Conservation (phyloP, 2,888 invertebrate genomes). For the Scrobipalpa atriplicella region DNA sequence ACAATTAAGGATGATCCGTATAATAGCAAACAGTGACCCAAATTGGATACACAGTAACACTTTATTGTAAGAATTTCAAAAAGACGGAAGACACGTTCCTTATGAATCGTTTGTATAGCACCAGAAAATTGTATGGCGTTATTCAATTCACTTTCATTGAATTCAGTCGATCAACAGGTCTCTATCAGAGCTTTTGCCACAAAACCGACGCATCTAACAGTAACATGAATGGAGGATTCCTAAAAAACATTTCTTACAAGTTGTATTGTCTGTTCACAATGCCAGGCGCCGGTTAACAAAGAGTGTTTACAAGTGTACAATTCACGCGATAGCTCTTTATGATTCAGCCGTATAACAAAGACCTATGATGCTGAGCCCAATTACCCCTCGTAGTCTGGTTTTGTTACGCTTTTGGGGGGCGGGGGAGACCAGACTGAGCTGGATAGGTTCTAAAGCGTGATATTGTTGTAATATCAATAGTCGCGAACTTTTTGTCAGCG, state of each 20-base stretch:
- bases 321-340: constrained; percentile 80
- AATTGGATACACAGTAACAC: neutral
- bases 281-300: constrained; percentile 78
- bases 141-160: constrained; percentile 47
- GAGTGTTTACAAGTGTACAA: constrained; percentile 80
- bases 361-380: constrained; percentile 56
- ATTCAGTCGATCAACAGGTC: constrained; percentile 65
- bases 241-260: constrained; percentile 82
- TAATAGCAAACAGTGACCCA: constrained; percentile 15
- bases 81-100: constrained; percentile 27
- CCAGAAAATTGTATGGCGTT: constrained; percentile 30
- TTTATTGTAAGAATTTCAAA: constrained; percentile 20
- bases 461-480: constrained; percentile 80
- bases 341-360: constrained; percentile 66
- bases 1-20: constrained; percentile 3
- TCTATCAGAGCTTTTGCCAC: constrained; percentile 67
- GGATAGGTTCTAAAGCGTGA: constrained; percentile 77
- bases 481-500: constrained; percentile 74
- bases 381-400: constrained; percentile 45
- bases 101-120: constrained; percentile 24
- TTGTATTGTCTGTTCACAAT: constrained; percentile 79
- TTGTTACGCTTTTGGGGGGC: constrained; percentile 45
- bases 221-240: constrained; percentile 77
- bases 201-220: constrained; percentile 73
- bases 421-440: constrained; percentile 53